A percentile compares a stretch with the other conserved stretches of the same genome.
Conservation (phyloP, 1,140 invertebrate species). For the Epicauta chinensis region DNA sequence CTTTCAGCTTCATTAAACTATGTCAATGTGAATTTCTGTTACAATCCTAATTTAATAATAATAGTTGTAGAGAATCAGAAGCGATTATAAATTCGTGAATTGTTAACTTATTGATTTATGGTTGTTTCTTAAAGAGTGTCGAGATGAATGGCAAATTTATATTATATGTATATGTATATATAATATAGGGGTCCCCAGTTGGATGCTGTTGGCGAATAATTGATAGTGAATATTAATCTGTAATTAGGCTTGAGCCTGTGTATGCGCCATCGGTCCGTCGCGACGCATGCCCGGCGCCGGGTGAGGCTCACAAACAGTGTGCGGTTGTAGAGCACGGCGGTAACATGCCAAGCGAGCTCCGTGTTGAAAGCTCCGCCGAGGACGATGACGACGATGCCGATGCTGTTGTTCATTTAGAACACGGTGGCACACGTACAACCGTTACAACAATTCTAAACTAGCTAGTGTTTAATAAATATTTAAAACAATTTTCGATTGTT, state of each 20-base stretch:
- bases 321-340: conserved; percentile 37
- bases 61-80: no score
- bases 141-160: no score
- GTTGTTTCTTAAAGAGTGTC: no score
- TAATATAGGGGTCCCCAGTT: no score
- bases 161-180: no score
- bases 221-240: conserved; percentile 20
- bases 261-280: conserved; percentile 12
- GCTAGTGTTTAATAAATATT: conserved; percentile 16
- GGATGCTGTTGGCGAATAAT: conserved; percentile 2
- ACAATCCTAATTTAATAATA: no score
- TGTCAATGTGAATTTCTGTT: no score
- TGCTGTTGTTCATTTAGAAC: conserved; percentile 12
- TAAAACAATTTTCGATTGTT: conserved; percentile 15
- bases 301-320: conserved; percentile 32
- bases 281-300: conserved; percentile 28
- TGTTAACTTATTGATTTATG: no score
- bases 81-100: no score
- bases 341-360: conserved; percentile 39
- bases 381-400: conserved; percentile 34
- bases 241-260: conserved; percentile 21
- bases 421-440: conserved; percentile 6
- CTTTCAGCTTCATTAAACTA: no score
- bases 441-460: conserved; percentile 26
- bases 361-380: conserved; percentile 30